Conservation (phyloP, 1,140 invertebrate species). For the Drosophila kepulauana region DNA sequence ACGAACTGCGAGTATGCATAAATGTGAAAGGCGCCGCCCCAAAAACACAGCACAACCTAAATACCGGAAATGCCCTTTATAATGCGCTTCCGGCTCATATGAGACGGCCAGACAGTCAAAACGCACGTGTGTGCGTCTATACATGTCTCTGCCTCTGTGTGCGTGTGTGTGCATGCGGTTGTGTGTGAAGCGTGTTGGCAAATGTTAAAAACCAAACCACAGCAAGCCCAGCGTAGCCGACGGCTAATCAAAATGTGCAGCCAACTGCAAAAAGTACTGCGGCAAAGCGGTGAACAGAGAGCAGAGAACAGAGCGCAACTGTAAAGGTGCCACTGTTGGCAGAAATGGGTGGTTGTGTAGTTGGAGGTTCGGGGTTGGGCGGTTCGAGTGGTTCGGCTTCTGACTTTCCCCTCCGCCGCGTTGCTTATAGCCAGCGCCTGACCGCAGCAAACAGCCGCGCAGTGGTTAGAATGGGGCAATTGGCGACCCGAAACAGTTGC, state of each 20-base stretch:
- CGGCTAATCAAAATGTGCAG: constrained; percentile 79
- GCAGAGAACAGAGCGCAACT: constrained; percentile 2
- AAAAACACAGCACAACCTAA: constrained; percentile 53
- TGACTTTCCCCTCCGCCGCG: neutral
- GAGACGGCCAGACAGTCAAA: constrained; percentile 56
- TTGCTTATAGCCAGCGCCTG: constrained; percentile 5
- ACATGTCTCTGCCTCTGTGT: neutral
- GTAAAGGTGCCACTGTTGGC: constrained; percentile 36
- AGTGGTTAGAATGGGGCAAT: constrained; percentile 15
- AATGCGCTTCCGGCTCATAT: constrained; percentile 79
- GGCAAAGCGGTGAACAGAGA: constrained; percentile 1
- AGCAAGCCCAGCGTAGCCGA: constrained; percentile 44
- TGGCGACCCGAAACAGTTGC: constrained; percentile 27
- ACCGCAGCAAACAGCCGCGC: constrained; percentile 44
- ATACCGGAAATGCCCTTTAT: constrained; percentile 81
- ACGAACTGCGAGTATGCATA: constrained; percentile 46
- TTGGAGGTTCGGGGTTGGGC: neutral
- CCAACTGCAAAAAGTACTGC: constrained; percentile 62
- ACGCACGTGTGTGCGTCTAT: neutral
- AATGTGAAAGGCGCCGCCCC: constrained; percentile 31
- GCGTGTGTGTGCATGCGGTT: constrained; percentile 8
- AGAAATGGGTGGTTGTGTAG: neutral
- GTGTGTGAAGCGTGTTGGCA: constrained; percentile 49
- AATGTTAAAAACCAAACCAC: constrained; percentile 65
- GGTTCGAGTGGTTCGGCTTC: neutral